Base-by-base conservation (phyloP, 2,888 invertebrate species). In the Nebria salina region DNA sequence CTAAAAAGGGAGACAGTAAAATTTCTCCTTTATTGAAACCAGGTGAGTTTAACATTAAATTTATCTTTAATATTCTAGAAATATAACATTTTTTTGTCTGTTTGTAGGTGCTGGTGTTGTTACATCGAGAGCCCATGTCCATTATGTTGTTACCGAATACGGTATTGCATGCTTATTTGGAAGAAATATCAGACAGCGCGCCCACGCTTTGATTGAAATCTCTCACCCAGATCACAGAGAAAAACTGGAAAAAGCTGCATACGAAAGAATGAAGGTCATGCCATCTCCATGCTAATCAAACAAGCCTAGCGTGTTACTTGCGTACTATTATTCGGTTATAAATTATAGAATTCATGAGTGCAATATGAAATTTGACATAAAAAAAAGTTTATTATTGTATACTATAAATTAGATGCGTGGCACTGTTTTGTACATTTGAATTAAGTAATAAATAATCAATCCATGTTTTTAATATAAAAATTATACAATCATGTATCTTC, bases 111-210 rank as follows among this genome's bases (percentile, higher is more conserved):
- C 96, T 82, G 98, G 98, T n/a, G 97, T 98, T 4, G 97, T 98
- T 15, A 97, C 97, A 0, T 94, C 95, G 0, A 92, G 98, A 83
- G 97, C 96, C 0, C 98, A 98, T 88, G 96, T 96, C 0, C 96
- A 98, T 88, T 98, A 98, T 88, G 92, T 98, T 2, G 98, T 98
- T 0, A 98, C 98, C 0, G 98, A 98, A 87, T 92, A 95, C 84
- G 98, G 98, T 15, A 95, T 98, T 84, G 98, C 98, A 0, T 91
- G 93, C 81, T 90, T 98, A 74, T 98, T 97, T 88, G 98, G 98
- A 66, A 97, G 96, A 89, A 94, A 94, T 15, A 91, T 98, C 76
- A 91, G 97, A 1, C 98, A 98, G 88, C 91, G 98, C 77, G 97
- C 98, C 2, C 93, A 97, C 88, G 97, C 94, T 82, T 91, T 98